phyloP scores from a whole-genome alignment of 2,113 vertebrate genomes.

The Polypterus senegalus region DNA sequence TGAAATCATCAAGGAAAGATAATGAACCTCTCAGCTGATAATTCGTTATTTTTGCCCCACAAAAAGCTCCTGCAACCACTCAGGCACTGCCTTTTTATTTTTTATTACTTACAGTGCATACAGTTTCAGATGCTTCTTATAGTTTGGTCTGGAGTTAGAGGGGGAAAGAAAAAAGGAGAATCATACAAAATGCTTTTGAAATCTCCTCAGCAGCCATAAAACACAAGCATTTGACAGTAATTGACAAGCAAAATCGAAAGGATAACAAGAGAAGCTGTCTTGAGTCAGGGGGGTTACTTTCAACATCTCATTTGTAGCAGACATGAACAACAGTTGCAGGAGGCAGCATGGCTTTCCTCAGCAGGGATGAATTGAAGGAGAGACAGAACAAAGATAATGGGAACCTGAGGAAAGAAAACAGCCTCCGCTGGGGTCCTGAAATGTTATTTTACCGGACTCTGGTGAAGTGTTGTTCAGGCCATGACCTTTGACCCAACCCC shows the following conservation, averaged over 20 bases:
- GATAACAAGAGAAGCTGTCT: conserved; percentile 51
- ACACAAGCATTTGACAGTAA: conserved; percentile 30
- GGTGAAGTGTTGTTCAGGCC: conserved; percentile 29
- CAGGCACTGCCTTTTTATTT: too few species aligned
- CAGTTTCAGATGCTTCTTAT: too few species aligned
- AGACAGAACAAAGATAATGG: conserved; percentile 23
- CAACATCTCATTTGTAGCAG: conserved; percentile 60
- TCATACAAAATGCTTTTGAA: conserved; percentile 17
- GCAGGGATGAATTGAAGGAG: conserved; percentile 19
- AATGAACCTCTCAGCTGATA: too few species aligned
- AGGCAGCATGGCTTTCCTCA: conserved; percentile 26
- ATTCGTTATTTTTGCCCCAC: too few species aligned
- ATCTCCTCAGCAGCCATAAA: conserved; percentile 25
- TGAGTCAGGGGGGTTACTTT: conserved; percentile 44
- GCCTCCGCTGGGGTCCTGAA: conserved; percentile 37
- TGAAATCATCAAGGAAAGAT: too few species aligned
- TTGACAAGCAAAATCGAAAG: conserved; percentile 42
- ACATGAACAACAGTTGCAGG: conserved; percentile 55
- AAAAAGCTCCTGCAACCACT: too few species aligned
- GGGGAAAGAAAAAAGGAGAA: neutral
- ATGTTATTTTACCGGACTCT: conserved; percentile 49
- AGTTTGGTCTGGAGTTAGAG: too few species aligned
- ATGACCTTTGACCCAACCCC: conserved; percentile 45
- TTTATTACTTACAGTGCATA: too few species aligned
- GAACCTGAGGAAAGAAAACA: conserved; percentile 24